Evolutionary conservation across 2,113 vertebrate genomes (phyloP), one percentile per base, ranked within the genome.

Genomic region (Narcine bancroftii): DNA sequence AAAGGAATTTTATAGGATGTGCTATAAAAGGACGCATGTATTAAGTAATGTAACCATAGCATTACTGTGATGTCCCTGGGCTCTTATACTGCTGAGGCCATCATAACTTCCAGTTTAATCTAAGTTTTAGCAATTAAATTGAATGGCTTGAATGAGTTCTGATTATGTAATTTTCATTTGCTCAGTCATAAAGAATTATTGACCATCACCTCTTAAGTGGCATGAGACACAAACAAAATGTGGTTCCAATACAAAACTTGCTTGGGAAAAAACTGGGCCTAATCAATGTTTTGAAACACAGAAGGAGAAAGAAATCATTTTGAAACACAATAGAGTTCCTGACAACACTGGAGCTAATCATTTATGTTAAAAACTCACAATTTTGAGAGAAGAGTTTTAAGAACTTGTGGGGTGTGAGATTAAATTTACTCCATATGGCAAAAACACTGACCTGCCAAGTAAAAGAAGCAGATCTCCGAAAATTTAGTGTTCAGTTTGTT

Each of bases 341-440:
- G 42, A 21, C 63, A 29, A 33, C 63, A 45, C 89, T 91, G 63
- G 42, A 66, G 71, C 39, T 65, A 69, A 69, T 91, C 89, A 91
- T 29, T 91, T 9, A 91, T 29, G 63, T 69, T 91, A 91, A 71
- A 66, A 47, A 69, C 65, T 26, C 89, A 91, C 19, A 71, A 33
- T 69, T 45, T 11, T 91, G 65, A 15, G 11, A 91, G 24, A 42
- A 91, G 63, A 11, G 24, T 91, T 69, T 5, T 47, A 47, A 69
- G 89, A 47, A 47, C 33, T 71, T 91, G 89, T 91, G 89, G 65
- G 21, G 89, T 69, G 89, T 29, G 39, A 10, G 10, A 69, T 42
- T 66, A 91, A 71, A 91, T 91, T 91, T 69, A 47, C 39, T 91
- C 89, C 89, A 91, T 91, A 91, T 91, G 89, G 63, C 36, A 71